phyloP scores from a whole-genome alignment of 2,797 vertebrate species.

The Megaceryle alcyon region DNA sequence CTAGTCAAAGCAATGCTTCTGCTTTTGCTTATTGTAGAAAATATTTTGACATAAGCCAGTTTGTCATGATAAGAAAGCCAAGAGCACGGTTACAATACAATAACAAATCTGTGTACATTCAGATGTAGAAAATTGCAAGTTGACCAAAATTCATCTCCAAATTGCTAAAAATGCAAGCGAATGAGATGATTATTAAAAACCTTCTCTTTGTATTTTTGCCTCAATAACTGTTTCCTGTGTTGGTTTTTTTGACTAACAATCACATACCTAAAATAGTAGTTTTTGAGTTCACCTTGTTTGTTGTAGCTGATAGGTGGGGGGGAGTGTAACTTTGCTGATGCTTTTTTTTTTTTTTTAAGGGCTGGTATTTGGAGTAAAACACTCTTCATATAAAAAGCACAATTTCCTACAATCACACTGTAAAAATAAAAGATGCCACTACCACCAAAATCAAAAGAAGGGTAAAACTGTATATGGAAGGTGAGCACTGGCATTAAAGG shows the following conservation, averaged over 20 bases:
- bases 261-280: neutral
- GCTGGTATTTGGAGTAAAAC: neutral
- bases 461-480: neutral
- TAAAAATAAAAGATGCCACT: neutral
- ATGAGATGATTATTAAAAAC: neutral
- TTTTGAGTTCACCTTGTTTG: neutral
- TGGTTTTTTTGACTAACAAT: neutral
- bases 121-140: neutral
- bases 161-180: neutral
- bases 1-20: neutral
- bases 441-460: neutral
- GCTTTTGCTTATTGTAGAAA: neutral
- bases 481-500: neutral
- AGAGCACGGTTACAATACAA: neutral
- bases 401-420: rapidly evolving
- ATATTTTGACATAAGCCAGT: neutral
- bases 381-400: neutral
- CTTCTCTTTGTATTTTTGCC: neutral
- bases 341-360: neutral
- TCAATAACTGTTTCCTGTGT: neutral
- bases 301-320: neutral
- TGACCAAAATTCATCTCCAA: neutral
- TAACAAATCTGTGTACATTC: neutral
- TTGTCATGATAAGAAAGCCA: neutral
- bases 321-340: neutral